Evolutionary conservation across 2,113 vertebrate genomes (phyloP).

Genomic region (Emydura subglobosa): DNA sequence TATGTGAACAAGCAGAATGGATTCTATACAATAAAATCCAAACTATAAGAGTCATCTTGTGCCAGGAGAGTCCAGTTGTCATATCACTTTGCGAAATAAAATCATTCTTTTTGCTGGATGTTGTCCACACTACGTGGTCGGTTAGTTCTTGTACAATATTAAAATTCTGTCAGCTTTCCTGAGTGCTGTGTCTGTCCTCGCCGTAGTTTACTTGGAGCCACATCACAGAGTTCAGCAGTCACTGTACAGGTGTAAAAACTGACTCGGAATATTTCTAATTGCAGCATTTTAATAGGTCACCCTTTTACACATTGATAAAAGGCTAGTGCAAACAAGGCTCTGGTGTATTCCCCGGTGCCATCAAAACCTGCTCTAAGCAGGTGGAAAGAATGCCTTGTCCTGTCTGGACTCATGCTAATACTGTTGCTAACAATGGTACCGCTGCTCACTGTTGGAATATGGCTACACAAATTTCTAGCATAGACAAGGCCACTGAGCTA

Average conservation of each 20-base stretch:
- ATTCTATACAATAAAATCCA: neutral
- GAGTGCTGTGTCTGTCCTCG: neutral
- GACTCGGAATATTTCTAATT: rapidly evolving
- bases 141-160: neutral
- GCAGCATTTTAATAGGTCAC: neutral
- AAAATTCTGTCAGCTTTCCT: neutral
- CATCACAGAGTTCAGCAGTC: neutral
- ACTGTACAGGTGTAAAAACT: neutral
- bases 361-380: neutral
- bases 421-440: rapidly evolving
- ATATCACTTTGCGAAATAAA: neutral
- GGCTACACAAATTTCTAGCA: neutral
- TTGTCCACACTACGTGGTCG: neutral
- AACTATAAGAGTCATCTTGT: neutral
- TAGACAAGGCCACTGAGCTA: neutral
- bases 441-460: neutral
- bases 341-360: neutral
- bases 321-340: neutral
- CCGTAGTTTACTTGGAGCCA: neutral
- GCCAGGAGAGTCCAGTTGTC: neutral
- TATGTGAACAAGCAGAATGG: neutral
- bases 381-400: neutral
- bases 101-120: neutral
- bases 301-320: neutral
- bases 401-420: neutral